Evolutionary conservation across 2,888 invertebrate genomes (phyloP), one percentile per base, ranked within the genome.

Genomic region (Emesis castigata): DNA sequence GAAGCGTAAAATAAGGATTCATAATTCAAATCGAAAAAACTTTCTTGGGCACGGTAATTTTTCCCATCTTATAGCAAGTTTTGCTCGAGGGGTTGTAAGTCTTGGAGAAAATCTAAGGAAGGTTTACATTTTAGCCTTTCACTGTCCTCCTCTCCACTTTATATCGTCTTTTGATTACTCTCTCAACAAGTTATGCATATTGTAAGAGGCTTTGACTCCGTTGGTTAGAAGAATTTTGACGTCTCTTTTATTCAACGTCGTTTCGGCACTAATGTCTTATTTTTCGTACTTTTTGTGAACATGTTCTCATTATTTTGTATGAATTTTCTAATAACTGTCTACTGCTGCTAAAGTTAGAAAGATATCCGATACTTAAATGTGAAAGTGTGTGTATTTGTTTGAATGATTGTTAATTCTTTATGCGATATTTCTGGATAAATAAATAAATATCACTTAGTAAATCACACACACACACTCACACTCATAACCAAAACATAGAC

Each of bases 11-110:
- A 94, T 94, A 95, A 94, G 94, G 94, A 94, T 94, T 94, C 94
- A 94, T 95, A 95, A 95, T 95, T 95, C 94, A 94, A 95, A 95
- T 94, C 93, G 94, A 94, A 94, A 95, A 95, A 95, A 95, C 92
- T 95, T 95, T 93, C 90, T 87, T 91, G 91, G 90, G 90, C 92
- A 89, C 91, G 91, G 95, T 94, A 95, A 95, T 94, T 95, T 95
- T 94, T 95, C 92, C 94, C 94, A 94, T 94, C 94, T 95, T 94
- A 94, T 90, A 89, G 92, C 91, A 93, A 94, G 92, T 94, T 94
- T 93, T 84, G 91, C 92, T 91, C 86, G 93, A 93, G 93, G 93
- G 93, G 93, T 94, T 93, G 93, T 89, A 90, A 90, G 88, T 92
- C 91, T 89, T 91, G 91, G 91, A 92, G 92, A 91, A 94, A 94